Evolutionary conservation across 2,888 invertebrate species (phyloP), one percentile per base, ranked within the genome.

Genomic region (Camponotus fellah): DNA sequence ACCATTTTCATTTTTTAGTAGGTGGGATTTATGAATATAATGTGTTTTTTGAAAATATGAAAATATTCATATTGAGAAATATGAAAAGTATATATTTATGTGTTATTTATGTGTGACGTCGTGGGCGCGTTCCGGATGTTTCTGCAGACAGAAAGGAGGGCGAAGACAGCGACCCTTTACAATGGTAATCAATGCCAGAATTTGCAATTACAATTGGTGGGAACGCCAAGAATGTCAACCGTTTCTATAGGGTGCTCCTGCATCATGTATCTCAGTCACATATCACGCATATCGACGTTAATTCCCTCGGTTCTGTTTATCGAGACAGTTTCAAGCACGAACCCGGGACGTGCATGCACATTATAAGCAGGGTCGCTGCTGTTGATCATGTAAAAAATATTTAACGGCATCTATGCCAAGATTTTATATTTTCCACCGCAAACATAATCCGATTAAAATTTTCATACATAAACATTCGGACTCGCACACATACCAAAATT

Each of bases 141-240:
- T 10, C 10, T 26, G 46, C 8, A 26, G 46, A 46, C 37, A 26
- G 17, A 17, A 37, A 14, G 2, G 79, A 32, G 34, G 21, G 32
- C 58, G 12, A 60, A 46, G 43, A 12, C 34, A 12, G 12, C 3
- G n/a, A 26, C 62, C 65, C 86, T 87, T 87, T 86, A 79, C 82
- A 86, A 89, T 89, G 90, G 81, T 83, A 86, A 89, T 88, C 32
- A 53, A 43, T 43, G 32, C 21, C 72, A 60, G 46, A 60, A 87
- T 89, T 89, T 89, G 88, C 89, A 89, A 89, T 86, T 86, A 86
- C 80, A 89, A 87, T 53, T 53, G 74, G 56, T 34, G 17, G 68
- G 66, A 76, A 83, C n/a, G 71, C 56, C 71, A 82, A 68, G 49
- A 68, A 68, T 69, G 64, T 72, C 64, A 62, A 72, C 56, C 14